These are phyloP conservation scores for Sparidentex hasta DNA, from an alignment of 2,797 vertebrate species.

Conservation along the genomic window DNA sequence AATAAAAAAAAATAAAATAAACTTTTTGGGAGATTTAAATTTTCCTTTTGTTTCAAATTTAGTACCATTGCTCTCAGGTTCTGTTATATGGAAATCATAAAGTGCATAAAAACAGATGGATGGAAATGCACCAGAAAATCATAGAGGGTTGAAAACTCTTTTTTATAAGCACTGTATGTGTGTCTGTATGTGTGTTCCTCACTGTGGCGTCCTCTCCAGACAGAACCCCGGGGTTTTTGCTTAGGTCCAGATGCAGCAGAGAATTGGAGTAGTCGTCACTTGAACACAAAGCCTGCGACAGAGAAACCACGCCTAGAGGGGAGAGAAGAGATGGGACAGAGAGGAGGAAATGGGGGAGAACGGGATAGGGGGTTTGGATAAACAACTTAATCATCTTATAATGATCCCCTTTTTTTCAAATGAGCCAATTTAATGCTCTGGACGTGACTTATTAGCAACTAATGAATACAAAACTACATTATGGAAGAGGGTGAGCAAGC, in stretches of 20 bases:
- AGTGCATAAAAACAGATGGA: neutral
- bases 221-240: conserved; percentile 92
- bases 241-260: conserved; percentile 92
- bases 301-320: conserved; percentile 86
- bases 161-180: neutral
- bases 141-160: neutral
- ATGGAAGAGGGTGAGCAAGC: conserved; percentile 4
- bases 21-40: neutral
- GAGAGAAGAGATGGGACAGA: neutral
- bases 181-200: conserved; percentile 61
- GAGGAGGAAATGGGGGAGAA: neutral
- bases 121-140: neutral
- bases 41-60: neutral
- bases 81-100: too few species aligned
- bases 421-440: conserved; percentile 28
- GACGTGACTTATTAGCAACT: conserved; percentile 29
- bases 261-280: conserved; percentile 93
- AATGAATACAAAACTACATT: conserved; percentile 33
- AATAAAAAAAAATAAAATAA: neutral
- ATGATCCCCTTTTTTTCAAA: neutral
- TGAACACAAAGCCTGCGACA: conserved; percentile 92
- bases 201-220: conserved; percentile 93
- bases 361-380: neutral
- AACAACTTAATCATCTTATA: conserved; percentile 34
- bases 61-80: too few species aligned